Evolutionary conservation across 2,888 invertebrate genomes (phyloP).

Genomic region (Lasioglossum vierecki): DNA sequence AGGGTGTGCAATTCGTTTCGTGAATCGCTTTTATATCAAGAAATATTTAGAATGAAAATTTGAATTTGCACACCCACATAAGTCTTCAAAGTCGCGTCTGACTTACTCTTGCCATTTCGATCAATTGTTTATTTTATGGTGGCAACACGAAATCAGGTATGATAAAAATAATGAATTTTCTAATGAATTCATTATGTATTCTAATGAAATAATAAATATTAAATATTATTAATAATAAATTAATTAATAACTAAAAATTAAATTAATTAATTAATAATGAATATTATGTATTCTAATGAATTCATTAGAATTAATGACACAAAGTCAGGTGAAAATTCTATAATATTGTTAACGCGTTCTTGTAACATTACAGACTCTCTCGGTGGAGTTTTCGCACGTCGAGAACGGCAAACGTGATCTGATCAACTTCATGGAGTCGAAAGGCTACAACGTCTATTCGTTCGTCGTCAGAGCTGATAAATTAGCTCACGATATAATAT

Average conservation of each 20-base stretch:
- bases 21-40: too few relatives aligned
- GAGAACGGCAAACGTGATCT: conserved; percentile 78
- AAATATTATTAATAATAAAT: too few relatives aligned
- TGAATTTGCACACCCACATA: too few relatives aligned
- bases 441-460: conserved; percentile 82
- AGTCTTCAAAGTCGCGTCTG: background rate
- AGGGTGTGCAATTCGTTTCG: background rate
- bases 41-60: too few relatives aligned
- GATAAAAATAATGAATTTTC: too few relatives aligned
- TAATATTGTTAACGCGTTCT: background rate
- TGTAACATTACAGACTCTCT: conserved; percentile 76
- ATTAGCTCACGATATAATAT: conserved; percentile 85
- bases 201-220: too few relatives aligned
- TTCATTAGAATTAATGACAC: too few relatives aligned
- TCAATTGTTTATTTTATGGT: background rate
- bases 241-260: too few relatives aligned
- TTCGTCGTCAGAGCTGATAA: conserved; percentile 82
- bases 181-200: too few relatives aligned
- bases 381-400: conserved; percentile 84
- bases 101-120: background rate
- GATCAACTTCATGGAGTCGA: conserved; percentile 80
- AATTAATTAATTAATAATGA: too few relatives aligned
- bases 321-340: background rate
- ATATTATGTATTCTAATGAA: too few relatives aligned
- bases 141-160: background rate